These are phyloP conservation scores for Cataglyphis hispanica DNA, from an alignment of 1,140 invertebrate genomes.

Conservation along the genomic window DNA sequence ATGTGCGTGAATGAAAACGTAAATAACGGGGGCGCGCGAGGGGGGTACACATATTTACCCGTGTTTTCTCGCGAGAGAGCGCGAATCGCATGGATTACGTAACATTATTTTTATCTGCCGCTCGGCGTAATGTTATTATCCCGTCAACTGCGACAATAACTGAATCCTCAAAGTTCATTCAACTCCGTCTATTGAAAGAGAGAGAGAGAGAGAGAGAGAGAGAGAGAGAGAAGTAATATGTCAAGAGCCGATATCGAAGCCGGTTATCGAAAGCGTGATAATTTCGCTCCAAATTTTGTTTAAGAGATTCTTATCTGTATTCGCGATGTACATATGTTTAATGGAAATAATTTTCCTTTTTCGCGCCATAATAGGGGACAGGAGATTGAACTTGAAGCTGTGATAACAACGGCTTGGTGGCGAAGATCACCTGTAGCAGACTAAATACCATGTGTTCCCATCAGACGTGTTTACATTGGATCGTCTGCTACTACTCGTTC, in stretches of 20 bases:
- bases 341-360: neutral
- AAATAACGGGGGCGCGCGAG: conserved; percentile 24
- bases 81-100: conserved; percentile 42
- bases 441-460: conserved; percentile 57
- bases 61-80: conserved; percentile 15
- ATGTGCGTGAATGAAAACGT: conserved; percentile 60
- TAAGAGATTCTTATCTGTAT: neutral
- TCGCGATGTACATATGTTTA: too few species aligned
- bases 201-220: neutral
- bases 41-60: conserved; percentile 3
- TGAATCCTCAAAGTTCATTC: conserved; percentile 36
- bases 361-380: neutral
- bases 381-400: neutral
- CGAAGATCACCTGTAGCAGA: conserved; percentile 42
- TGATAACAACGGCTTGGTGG: neutral
- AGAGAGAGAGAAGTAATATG: neutral
- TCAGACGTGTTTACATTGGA: conserved; percentile 49
- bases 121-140: conserved; percentile 57
- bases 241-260: neutral
- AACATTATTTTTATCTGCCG: conserved; percentile 65
- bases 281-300: neutral
- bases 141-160: conserved; percentile 19
- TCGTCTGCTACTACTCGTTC: conserved; percentile 31
- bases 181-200: conserved; percentile 16
- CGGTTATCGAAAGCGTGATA: neutral